Evolutionary conservation across 2,888 invertebrate species (phyloP).

Genomic region (Cephus pygmeus): DNA sequence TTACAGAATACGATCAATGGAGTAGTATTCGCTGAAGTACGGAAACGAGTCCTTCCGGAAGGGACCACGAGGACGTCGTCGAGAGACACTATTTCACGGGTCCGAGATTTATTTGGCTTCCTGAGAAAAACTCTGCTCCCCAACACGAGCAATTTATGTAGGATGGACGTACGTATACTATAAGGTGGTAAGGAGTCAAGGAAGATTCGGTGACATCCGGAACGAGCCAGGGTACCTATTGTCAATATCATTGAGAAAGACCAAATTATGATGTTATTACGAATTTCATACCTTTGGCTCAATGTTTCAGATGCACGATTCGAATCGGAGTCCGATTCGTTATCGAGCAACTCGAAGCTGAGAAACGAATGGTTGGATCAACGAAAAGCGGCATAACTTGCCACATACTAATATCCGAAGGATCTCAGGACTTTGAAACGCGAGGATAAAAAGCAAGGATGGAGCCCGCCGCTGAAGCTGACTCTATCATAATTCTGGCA

Average conservation of each 20-base stretch:
- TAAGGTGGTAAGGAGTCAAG: background rate
- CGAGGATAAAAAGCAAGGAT: background rate
- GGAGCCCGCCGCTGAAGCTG: constrained; percentile 2
- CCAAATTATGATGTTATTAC: background rate
- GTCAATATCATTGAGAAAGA: background rate
- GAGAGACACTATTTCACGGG: background rate
- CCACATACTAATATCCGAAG: constrained; percentile 18
- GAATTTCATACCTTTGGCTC: background rate
- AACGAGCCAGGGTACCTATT: background rate
- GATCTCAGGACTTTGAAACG: constrained; percentile 9
- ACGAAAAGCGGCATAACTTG: constrained; percentile 14
- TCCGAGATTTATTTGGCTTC: background rate
- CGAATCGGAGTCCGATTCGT: background rate
- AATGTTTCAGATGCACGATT: background rate
- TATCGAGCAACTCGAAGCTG: background rate
- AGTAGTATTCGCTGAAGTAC: background rate
- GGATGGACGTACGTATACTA: background rate
- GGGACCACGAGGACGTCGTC: background rate
- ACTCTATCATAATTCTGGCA: constrained; percentile 43
- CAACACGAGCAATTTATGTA: background rate
- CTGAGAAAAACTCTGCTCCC: background rate
- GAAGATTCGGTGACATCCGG: background rate
- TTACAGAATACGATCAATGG: background rate
- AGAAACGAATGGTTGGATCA: background rate
- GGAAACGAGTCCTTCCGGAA: background rate